Base-by-base conservation (phyloP, 2,888 invertebrate species). In the Agonopterix alstromeriana region DNA sequence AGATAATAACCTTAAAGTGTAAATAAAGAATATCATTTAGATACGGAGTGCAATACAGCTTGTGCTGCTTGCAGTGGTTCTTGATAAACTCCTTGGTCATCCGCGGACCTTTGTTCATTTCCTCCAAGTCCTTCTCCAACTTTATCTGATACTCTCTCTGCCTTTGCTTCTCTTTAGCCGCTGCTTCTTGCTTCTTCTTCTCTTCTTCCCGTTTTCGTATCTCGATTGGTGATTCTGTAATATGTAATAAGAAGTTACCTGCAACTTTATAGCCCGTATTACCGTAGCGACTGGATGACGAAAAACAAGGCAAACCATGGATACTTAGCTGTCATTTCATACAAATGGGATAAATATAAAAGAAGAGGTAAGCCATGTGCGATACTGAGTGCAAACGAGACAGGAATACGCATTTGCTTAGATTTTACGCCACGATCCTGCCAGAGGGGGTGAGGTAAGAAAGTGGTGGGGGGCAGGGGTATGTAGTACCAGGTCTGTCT, bases 1-100 rank as follows among this genome's bases (percentile, higher is more conserved):
- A 5, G 42, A 12, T 1, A 3, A 42, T 11, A 79, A 95, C 96
- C 95, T 94, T 98, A 93, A 89, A 98, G 87, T 98, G 98, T 41
- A 98, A 90, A 78, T 98, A 98, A 0, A 98, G 88, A 9, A 97
- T 96, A 77, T 98, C 97, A 77, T 98, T 98, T 8, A 98, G 84
- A 60, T 93, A 84, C 0, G 98, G 98, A 0, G 98, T 98, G 57
- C 92, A 90, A 71, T 98, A 98, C 0, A 98, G 82, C 64, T 94
- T 94, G 55, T 95, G 90, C 55, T 96, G 93, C 69, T 93, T 95
- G 83, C 98, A 98, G 63, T 95, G 93, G 48, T 96, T 92, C 57
- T 86, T 91, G 44, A 98, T 90, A 47, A 92, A 93, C 58, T 94
- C 92, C 69, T 95, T 94, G 0, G 97, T 98, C 92, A 98, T 97